Base-by-base conservation (phyloP, 2,797 vertebrate genomes). In the Cuniculus paca region DNA sequence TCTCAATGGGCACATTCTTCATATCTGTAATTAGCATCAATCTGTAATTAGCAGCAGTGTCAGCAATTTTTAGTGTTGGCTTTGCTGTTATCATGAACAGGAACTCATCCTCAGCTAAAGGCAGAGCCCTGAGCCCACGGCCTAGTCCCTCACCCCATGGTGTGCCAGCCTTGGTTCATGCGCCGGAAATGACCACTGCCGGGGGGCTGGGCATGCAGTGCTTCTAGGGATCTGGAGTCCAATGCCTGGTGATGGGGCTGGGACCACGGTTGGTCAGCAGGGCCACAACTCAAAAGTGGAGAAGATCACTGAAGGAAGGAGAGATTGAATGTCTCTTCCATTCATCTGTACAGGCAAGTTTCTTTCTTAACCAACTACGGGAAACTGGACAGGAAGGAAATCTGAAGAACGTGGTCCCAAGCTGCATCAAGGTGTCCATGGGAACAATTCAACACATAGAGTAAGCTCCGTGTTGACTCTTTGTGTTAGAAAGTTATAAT, bases 1-100 rank as follows among this genome's bases (percentile, higher is more conserved):
- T 89, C 50, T 91, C 65, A 24, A 85, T 92, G 84, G 90, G 12
- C 78, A 61, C 48, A 36, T 86, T 94, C 45, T 97, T 90, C 58
- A 9, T 89, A 68, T 70, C 65, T 91, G 16, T 90, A 93, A 94
- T 80, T 63, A 95, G 80, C 68, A 85, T 87, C 79, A 74, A 17
- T 45, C 63, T 90, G 14, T 83, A 92, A 92, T 78, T 60, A 96
- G 85, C 75, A 86, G 88, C 80, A 63, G 10, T 36, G 19, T 78
- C 45, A 87, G 42, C 78, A 80, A 19, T 24, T 39, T 86, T 48
- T 68, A 89, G 88, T 58, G 63, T 31, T 45, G 13, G 22, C 31
- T 91, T 94, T 31, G 12, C 19, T 52, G 45, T 79, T 50, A 45
- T 96, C 31, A 79, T 22, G 58, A 52, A 36, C 5, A 72, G 22